Conservation (phyloP, 2,888 invertebrate genomes). For the Orgyia antiqua region DNA sequence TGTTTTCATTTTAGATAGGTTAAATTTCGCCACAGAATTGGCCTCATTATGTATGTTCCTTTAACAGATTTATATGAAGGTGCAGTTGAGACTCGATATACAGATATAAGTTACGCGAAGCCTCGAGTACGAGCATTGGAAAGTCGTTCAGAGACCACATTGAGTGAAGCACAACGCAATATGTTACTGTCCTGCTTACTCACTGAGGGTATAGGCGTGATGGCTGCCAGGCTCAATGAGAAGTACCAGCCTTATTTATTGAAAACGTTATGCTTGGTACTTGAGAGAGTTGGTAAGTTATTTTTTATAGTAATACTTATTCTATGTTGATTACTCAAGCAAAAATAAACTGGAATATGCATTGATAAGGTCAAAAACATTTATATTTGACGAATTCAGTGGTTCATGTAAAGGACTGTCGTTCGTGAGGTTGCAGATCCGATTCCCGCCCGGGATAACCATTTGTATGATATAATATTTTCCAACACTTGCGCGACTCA, state of each 20-base stretch:
- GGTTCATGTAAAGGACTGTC: too few species aligned
- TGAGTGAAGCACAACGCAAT: constrained; percentile 78
- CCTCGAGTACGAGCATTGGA: constrained; percentile 18
- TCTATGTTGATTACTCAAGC: too few species aligned
- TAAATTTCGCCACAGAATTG: too few species aligned
- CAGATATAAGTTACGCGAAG: constrained; percentile 48
- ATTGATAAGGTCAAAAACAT: too few species aligned
- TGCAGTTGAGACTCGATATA: constrained; percentile 55
- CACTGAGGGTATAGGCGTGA: constrained; percentile 83
- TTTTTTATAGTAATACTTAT: background rate
- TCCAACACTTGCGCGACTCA: too few species aligned
- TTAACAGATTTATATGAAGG: constrained; percentile 62
- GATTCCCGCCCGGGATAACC: too few species aligned
- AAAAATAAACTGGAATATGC: background rate
- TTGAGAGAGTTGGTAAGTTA: constrained; percentile 83
- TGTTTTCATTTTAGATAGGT: too few species aligned
- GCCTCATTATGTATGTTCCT: too few species aligned
- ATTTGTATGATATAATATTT: too few species aligned
- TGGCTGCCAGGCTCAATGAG: constrained; percentile 72
- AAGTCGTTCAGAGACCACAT: constrained; percentile 30
- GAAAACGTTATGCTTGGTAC: constrained; percentile 81
- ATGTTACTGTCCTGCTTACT: constrained; percentile 82
- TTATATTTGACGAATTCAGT: too few species aligned
- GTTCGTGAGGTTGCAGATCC: too few species aligned
- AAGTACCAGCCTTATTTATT: constrained; percentile 80